A percentile compares a stretch with the other conserved stretches of the same genome.
Conservation (phyloP, 2,113 vertebrate genomes). For the Lucifuga dentata region DNA sequence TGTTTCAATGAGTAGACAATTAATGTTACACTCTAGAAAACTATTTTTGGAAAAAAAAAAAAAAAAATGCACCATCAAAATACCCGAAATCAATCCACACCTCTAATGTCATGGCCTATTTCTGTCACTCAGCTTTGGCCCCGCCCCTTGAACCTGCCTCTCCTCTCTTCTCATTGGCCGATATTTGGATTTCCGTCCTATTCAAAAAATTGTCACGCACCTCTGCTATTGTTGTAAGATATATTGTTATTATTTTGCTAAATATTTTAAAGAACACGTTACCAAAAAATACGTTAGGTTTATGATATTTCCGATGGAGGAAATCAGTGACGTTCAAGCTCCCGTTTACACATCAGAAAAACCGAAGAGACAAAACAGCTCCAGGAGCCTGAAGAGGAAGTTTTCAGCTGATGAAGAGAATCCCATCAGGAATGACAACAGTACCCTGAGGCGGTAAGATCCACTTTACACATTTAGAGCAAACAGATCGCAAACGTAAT, state of each 20-base stretch:
- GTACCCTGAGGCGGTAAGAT: slow-evolving; percentile 32
- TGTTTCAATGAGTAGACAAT: too few relatives aligned
- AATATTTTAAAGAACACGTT: neutral
- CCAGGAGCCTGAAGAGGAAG: slow-evolving; percentile 45
- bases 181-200: slow-evolving; percentile 72
- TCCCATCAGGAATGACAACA: neutral
- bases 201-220: slow-evolving; percentile 68
- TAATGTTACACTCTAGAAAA: too few relatives aligned
- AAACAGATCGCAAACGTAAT: too few relatives aligned
- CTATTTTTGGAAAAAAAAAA: too few relatives aligned
- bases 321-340: slow-evolving; percentile 23
- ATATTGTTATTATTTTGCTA: slow-evolving; percentile 12
- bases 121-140: too few relatives aligned
- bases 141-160: slow-evolving; percentile 15
- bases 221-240: neutral
- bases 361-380: slow-evolving; percentile 42
- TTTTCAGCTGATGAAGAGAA: slow-evolving; percentile 44
- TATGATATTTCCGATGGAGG: slow-evolving; percentile 60
- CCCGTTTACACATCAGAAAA: slow-evolving; percentile 4
- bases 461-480: rapidly evolving
- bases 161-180: slow-evolving; percentile 67
- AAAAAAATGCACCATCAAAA: too few relatives aligned
- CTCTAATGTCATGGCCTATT: too few relatives aligned
- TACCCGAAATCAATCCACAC: too few relatives aligned
- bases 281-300: neutral